Evolutionary conservation across 2,797 vertebrate genomes (phyloP).

Genomic region (Acipenser oxyrinchus): DNA sequence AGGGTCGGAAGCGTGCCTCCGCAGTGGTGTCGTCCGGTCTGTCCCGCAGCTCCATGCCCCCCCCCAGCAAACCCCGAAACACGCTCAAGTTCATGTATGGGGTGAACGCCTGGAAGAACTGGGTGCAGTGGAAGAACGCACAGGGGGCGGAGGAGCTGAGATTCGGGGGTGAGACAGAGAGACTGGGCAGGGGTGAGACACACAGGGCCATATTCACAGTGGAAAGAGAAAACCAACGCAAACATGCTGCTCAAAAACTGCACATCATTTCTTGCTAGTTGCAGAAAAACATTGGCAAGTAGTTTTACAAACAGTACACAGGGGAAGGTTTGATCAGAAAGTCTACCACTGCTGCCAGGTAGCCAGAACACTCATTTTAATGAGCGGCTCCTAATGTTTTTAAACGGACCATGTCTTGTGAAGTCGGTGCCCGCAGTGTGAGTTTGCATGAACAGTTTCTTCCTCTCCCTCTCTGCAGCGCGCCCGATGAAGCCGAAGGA

Average conservation of each 20-base stretch:
- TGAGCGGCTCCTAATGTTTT: too few relatives aligned
- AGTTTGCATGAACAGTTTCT: not conserved
- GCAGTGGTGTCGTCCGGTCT: conserved; percentile 35
- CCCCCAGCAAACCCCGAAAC: conserved; percentile 60
- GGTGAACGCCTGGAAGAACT: conserved; percentile 88
- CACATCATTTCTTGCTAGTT: too few relatives aligned
- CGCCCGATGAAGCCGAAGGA: conserved; percentile 80
- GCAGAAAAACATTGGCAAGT: too few relatives aligned
- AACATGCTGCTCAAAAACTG: too few relatives aligned
- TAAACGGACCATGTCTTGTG: too few relatives aligned
- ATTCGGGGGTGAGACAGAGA: conserved; percentile 64
- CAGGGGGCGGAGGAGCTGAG: conserved; percentile 78
- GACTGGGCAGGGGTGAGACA: too few relatives aligned
- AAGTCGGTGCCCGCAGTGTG: not conserved
- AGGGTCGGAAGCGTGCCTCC: conserved; percentile 73
- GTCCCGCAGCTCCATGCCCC: not conserved
- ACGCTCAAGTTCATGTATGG: conserved; percentile 83
- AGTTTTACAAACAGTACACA: too few relatives aligned
- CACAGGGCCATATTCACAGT: not conserved
- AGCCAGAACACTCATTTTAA: too few relatives aligned
- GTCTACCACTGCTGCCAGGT: too few relatives aligned
- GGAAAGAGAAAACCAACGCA: not conserved
- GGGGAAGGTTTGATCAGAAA: too few relatives aligned
- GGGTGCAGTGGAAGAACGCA: conserved; percentile 83
- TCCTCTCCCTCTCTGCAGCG: conserved; percentile 42